phyloP scores from a whole-genome alignment of 2,113 vertebrate species.

The Cyanistes caeruleus region DNA sequence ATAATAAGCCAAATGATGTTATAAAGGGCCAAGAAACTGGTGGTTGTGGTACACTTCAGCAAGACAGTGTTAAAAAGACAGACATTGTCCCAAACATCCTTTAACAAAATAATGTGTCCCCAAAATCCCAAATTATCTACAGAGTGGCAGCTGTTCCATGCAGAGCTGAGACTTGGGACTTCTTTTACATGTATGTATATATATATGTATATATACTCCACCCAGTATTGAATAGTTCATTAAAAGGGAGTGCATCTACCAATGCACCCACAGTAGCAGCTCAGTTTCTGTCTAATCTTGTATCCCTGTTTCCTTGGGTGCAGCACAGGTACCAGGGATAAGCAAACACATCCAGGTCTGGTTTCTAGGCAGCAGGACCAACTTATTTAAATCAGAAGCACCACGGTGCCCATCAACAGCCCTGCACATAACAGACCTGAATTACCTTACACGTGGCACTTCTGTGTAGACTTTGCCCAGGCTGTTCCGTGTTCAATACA shows the following conservation, averaged over 20 bases:
- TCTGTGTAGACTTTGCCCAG: neutral
- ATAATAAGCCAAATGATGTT: neutral
- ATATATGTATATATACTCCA: neutral
- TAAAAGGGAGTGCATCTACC: neutral
- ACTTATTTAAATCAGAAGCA: neutral
- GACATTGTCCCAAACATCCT: neutral
- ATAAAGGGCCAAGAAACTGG: neutral
- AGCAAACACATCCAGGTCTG: fast-evolving
- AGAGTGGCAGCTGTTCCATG: neutral
- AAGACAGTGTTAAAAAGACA: neutral
- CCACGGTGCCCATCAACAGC: neutral
- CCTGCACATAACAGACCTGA: neutral
- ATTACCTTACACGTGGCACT: slow-evolving; percentile 24
- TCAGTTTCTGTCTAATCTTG: neutral
- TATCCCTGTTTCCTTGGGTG: fast-evolving
- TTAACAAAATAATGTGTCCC: neutral
- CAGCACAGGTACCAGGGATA: neutral
- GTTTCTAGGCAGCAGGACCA: neutral
- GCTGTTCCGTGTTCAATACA: neutral
- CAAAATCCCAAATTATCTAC: neutral
- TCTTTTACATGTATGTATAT: neutral
- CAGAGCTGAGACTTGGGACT: neutral
- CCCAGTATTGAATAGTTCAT: neutral
- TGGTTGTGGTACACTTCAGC: neutral
- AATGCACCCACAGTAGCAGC: fast-evolving